A percentile compares a stretch with the other conserved stretches of the same genome.
Evolutionary conservation across 2,888 invertebrate genomes (phyloP).

Genomic region (Himalopsyche anomala): DNA sequence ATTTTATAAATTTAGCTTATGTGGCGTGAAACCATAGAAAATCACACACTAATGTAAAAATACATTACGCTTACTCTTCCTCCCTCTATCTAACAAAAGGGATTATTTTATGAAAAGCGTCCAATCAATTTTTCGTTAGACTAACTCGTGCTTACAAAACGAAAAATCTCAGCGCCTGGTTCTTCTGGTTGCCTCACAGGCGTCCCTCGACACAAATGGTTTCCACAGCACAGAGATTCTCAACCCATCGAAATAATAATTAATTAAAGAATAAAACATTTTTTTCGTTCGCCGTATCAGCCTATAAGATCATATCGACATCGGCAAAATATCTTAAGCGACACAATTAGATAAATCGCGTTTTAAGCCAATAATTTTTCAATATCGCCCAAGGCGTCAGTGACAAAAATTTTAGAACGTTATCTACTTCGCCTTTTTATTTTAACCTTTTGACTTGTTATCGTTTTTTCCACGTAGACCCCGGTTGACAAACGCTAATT

Average conservation of each 20-base stretch:
- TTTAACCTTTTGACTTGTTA: no score
- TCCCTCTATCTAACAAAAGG: conserved; percentile 40
- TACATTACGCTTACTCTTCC: neutral
- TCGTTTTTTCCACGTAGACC: no score
- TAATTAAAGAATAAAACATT: no score
- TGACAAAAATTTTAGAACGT: no score
- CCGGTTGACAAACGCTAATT: no score
- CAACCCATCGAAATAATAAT: neutral
- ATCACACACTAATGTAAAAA: conserved; percentile 36
- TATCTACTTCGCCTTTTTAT: no score
- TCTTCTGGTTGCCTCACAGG: neutral
- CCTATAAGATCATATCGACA: no score
- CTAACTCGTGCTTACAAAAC: conserved; percentile 25
- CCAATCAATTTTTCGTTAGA: conserved; percentile 34
- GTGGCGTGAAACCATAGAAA: conserved; percentile 24
- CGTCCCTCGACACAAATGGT: conserved; percentile 26
- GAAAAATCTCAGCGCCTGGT: conserved; percentile 22
- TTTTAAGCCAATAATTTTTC: no score
- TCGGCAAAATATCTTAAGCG: no score
- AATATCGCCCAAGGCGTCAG: no score
- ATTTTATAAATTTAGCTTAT: neutral
- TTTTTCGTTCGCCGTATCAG: no score
- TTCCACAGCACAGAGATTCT: neutral
- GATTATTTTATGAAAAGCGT: conserved; percentile 28
- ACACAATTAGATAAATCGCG: no score